These are phyloP conservation scores for Eilema caniola DNA, from an alignment of 2,888 invertebrate genomes.

Conservation along the genomic window DNA sequence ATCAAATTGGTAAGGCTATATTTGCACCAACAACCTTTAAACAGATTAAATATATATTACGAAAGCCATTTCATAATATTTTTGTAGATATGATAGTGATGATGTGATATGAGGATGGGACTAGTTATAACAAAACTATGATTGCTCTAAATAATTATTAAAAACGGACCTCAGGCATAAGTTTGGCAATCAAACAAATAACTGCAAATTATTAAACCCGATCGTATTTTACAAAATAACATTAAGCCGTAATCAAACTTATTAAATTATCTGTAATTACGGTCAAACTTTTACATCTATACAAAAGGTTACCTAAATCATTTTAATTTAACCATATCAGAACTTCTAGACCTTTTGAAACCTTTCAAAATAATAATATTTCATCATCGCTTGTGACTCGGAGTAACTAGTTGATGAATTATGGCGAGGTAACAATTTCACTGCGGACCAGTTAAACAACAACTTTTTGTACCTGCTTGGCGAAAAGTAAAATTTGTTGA, in stretches of 20 bases:
- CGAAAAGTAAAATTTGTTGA: conserved; percentile 23
- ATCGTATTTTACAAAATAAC: background rate
- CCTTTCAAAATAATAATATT: conserved; percentile 32
- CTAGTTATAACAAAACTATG: no score
- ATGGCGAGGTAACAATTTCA: conserved; percentile 41
- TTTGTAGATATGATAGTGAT: background rate
- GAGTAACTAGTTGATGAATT: conserved; percentile 21
- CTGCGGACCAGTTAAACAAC: conserved; percentile 31
- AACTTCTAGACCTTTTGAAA: conserved; percentile 23
- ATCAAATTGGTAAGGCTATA: background rate
- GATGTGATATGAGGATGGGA: no score
- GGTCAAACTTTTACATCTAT: conserved; percentile 20
- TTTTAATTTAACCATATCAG: conserved; percentile 7
- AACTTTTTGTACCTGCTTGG: conserved; percentile 29
- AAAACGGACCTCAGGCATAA: background rate
- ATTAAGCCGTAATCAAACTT: background rate
- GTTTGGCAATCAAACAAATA: background rate
- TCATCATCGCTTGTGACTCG: conserved; percentile 5
- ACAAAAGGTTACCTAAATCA: conserved; percentile 28
- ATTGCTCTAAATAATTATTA: no score
- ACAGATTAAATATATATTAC: background rate
- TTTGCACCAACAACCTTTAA: background rate
- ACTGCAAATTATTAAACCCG: background rate
- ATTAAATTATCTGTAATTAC: conserved; percentile 7
- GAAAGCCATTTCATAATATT: background rate